Evolutionary conservation across 2,888 invertebrate genomes (phyloP).

Genomic region (Pegoplata infirma): DNA sequence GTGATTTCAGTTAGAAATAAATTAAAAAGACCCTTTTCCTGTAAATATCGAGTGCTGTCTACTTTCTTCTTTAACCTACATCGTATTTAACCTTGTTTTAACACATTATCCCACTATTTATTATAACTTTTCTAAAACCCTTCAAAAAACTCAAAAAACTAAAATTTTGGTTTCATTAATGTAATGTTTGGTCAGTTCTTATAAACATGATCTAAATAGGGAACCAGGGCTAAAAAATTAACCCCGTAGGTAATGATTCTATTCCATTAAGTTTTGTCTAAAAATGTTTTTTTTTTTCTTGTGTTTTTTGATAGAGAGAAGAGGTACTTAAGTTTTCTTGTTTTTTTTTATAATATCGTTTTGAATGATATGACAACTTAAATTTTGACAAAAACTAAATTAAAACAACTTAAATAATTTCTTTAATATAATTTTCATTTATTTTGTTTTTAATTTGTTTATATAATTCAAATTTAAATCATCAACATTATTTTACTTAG

Average conservation of each 20-base stretch:
- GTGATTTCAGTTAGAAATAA: background rate
- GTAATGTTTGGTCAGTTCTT: conserved; percentile 42
- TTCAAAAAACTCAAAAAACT: background rate
- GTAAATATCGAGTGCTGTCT: background rate
- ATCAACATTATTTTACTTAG: conserved; percentile 68
- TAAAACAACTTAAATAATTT: conserved; percentile 39
- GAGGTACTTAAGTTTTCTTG: conserved; percentile 54
- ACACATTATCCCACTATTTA: too few relatives aligned
- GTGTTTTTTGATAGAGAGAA: conserved; percentile 23
- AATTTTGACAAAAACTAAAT: conserved; percentile 7
- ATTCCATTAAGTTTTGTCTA: background rate
- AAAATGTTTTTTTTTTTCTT: conserved; percentile 13
- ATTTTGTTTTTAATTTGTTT: conserved; percentile 52
- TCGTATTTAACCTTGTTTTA: background rate
- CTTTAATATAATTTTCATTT: conserved; percentile 57
- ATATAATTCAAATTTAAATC: conserved; percentile 65
- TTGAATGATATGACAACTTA: too few relatives aligned
- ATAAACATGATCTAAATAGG: background rate
- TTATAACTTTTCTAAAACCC: background rate
- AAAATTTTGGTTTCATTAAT: background rate
- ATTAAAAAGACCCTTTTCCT: background rate
- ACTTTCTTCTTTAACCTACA: background rate
- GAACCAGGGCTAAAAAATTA: background rate
- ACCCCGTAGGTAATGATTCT: background rate
- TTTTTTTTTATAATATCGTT: background rate